A percentile compares a stretch with the other conserved stretches of the same genome.
These are phyloP conservation scores for Zingel zingel DNA, from an alignment of 2,113 vertebrate genomes.

Conservation along the genomic window DNA sequence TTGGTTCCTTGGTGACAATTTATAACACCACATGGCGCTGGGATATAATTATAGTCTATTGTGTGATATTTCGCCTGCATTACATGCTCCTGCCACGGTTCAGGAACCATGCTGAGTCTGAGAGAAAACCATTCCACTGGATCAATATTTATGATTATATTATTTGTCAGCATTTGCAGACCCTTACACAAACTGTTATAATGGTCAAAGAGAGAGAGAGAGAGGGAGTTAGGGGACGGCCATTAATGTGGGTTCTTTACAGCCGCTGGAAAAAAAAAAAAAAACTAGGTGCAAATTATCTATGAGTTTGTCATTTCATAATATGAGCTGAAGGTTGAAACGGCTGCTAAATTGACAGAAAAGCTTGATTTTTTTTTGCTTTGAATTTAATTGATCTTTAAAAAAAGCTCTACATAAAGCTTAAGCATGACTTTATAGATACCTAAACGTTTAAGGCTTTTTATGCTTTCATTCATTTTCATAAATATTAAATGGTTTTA, in stretches of 20 bases:
- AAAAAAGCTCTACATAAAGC: background rate
- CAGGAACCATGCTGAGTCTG: constrained; percentile 55
- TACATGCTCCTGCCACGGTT: constrained; percentile 65
- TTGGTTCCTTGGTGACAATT: constrained; percentile 57
- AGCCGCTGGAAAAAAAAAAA: constrained; percentile 4
- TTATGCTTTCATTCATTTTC: background rate
- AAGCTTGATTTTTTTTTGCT: constrained; percentile 4
- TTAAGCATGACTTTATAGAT: constrained; percentile 2
- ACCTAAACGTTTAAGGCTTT: background rate
- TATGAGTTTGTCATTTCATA: constrained; percentile 31
- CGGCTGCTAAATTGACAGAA: constrained; percentile 4
- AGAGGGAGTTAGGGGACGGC: constrained; percentile 7
- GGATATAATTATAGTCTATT: constrained; percentile 69
- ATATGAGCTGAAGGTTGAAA: constrained; percentile 22
- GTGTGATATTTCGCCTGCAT: constrained; percentile 76
- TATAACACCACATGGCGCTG: constrained; percentile 57
- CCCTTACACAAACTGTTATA: constrained; percentile 49
- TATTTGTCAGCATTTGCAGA: constrained; percentile 68
- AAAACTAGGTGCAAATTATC: constrained; percentile 9
- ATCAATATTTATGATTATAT: constrained; percentile 79
- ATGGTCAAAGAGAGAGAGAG: constrained; percentile 13
- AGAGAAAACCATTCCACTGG: constrained; percentile 68
- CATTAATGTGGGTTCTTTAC: constrained; percentile 31
- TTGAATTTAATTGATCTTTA: background rate
- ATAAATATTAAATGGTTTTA: background rate